Evolutionary conservation across 2,113 vertebrate genomes (phyloP).

Genomic region (Rhadina sibilatrix): DNA sequence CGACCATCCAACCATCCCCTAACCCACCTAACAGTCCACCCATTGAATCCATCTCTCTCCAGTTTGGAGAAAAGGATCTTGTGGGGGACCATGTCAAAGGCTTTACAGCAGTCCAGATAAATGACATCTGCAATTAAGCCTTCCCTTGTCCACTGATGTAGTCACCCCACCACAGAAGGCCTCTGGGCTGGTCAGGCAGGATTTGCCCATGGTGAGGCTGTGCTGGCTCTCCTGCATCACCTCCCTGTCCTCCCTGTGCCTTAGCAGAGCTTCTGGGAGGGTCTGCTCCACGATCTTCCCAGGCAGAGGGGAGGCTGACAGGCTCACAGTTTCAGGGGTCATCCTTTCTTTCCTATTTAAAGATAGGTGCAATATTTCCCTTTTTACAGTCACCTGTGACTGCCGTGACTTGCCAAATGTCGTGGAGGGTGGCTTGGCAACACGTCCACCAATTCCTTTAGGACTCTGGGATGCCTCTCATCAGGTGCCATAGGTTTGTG

Average conservation of each 20-base stretch:
- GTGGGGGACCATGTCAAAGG: background rate
- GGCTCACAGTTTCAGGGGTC: background rate
- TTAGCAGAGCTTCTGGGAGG: background rate
- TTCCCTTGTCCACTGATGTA: background rate
- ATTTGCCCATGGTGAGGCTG: accelerated
- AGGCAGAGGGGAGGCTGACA: background rate
- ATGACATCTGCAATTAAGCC: background rate
- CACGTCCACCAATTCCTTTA: background rate
- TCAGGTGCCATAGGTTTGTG: background rate
- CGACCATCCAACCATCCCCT: background rate
- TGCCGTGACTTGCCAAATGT: background rate
- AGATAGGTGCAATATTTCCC: background rate
- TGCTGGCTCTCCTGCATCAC: background rate
- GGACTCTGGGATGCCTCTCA: background rate
- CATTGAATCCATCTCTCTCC: background rate
- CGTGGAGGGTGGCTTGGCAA: background rate
- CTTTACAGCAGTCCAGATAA: background rate
- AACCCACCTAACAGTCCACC: background rate
- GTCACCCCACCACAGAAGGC: background rate
- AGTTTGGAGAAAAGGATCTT: background rate
- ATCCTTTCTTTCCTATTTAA: background rate
- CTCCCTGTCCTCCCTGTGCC: background rate
- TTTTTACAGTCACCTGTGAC: background rate
- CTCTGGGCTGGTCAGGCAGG: background rate
- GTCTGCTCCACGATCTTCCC: background rate